Conservation (phyloP, 2,113 vertebrate species). For the Shinisaurus crocodilurus region DNA sequence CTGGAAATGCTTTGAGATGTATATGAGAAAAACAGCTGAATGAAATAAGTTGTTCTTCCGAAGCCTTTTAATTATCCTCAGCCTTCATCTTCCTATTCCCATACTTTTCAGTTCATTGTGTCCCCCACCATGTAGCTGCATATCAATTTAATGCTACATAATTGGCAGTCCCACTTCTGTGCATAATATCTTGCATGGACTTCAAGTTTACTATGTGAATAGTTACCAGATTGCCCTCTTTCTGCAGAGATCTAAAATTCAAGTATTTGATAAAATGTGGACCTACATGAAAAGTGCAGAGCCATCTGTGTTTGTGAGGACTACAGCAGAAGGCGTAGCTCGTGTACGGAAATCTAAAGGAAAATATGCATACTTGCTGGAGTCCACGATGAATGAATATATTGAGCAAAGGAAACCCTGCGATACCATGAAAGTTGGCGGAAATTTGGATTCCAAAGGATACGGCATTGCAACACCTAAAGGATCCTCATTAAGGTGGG, state of each 20-base stretch:
- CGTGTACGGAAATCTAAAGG: constrained; percentile 98
- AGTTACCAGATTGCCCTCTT: constrained; percentile 63
- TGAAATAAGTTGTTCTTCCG: background rate
- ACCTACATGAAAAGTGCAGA: constrained; percentile 98
- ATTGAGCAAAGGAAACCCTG: constrained; percentile 99
- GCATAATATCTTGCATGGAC: constrained; percentile 6
- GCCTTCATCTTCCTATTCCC: background rate
- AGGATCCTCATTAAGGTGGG: constrained; percentile 99
- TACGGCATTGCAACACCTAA: constrained; percentile 99
- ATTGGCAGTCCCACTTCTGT: background rate
- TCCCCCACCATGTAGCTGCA: background rate
- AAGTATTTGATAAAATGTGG: constrained; percentile 99
- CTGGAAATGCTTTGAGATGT: background rate
- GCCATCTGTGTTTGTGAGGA: constrained; percentile 99
- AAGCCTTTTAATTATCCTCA: background rate
- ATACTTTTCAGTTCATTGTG: background rate
- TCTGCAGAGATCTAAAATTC: constrained; percentile 97
- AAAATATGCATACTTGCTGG: constrained; percentile 98
- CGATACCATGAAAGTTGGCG: constrained; percentile 99
- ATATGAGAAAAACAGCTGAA: background rate
- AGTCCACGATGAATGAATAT: constrained; percentile 99
- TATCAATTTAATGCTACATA: background rate
- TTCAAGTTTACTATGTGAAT: constrained; percentile 42
- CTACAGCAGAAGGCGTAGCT: constrained; percentile 96
- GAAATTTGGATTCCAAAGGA: constrained; percentile 99